Evolutionary conservation across 1,140 invertebrate species (phyloP).

Genomic region (Bombus sibiricus): DNA sequence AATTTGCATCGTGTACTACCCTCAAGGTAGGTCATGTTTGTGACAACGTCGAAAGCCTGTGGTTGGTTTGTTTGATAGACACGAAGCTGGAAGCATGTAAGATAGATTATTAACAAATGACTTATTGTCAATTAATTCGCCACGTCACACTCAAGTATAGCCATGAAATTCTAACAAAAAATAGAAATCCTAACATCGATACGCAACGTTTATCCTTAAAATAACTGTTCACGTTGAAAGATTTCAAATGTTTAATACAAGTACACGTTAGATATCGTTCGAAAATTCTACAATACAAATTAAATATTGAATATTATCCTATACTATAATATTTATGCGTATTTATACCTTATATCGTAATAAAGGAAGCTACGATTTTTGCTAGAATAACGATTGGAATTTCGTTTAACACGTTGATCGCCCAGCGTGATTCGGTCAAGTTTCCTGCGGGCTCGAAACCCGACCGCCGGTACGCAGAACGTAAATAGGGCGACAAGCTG

Average conservation of each 20-base stretch:
- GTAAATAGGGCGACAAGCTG: too few species aligned
- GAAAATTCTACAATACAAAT: too few species aligned
- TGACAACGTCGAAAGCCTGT: neutral
- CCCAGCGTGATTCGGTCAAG: too few species aligned
- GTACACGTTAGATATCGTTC: neutral
- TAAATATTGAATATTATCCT: neutral
- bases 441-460: too few species aligned
- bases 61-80: neutral
- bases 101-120: neutral
- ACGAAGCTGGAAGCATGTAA: neutral
- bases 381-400: neutral
- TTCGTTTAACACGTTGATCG: too few species aligned
- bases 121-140: neutral
- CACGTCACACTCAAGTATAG: too few species aligned
- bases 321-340: too few species aligned
- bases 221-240: neutral
- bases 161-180: neutral
- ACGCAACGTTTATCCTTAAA: neutral
- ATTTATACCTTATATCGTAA: neutral
- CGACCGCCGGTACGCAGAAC: too few species aligned
- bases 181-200: neutral
- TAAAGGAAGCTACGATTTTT: neutral
- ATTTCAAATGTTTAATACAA: neutral
- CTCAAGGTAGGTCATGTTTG: neutral
- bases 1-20: slow-evolving; percentile 14